Evolutionary conservation across 2,888 invertebrate genomes (phyloP), one percentile per base, ranked within the genome.

Genomic region (Periphyllus acericola): DNA sequence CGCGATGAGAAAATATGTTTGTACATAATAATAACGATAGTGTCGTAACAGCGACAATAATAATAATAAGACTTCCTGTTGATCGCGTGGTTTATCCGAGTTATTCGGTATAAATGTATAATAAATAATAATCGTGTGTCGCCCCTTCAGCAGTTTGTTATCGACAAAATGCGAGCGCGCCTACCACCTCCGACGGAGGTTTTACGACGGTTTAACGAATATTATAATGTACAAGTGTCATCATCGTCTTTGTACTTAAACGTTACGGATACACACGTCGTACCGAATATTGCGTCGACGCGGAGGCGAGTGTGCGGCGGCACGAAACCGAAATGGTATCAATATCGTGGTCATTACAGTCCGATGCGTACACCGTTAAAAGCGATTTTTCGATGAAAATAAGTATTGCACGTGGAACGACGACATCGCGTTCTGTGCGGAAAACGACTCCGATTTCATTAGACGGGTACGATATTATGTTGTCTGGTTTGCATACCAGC

Each of bases 1-100:
- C 76, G 11, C 76, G 84, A 85, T 85, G 76, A 85, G 68, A 85
- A 78, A 78, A 68, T 46, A 74, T 25, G 21, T 60, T 6, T 60
- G 17, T 55, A 21, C 55, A 74, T 60, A 60, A 60, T 55, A 55
- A 55, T 21, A 55, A 55, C 55, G 55, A 55, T 60, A 60, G 60
- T 46, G n/a, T 14, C 14, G 46, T 46, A 46, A 25, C 60, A 25
- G 60, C 60, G 9, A 25, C 60, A 75, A 83, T 75, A 75, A 40
- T 75, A 75, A 40, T 85, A 85, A 83, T 83, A 75, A 85, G 84
- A 85, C 84, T 85, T 85, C 84, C 84, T 85, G 84, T 85, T 76
- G 78, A 85, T 78, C 68, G 84, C 52, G 68, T 78, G 60, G 60
- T 78, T 68, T 78, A 85, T 85, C 84, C 66, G 78, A 78, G 68